Base-by-base conservation (phyloP, 2,888 invertebrate genomes). In the Nymphalis c-album region DNA sequence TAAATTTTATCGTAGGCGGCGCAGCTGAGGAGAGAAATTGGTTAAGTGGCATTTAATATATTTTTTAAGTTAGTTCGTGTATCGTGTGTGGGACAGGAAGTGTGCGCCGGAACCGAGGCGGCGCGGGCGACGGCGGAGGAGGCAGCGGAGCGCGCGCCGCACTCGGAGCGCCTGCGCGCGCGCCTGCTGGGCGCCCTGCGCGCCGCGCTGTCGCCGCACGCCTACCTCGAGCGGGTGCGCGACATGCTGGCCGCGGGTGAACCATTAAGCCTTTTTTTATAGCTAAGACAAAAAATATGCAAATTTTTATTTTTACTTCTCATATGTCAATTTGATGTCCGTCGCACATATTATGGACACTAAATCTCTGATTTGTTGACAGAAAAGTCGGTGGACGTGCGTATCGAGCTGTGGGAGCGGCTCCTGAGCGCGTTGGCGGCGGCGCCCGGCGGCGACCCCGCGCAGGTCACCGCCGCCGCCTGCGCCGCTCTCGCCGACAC, bases 331-430 rank as follows among this genome's bases (percentile, higher is more conserved):
- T 40, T 10, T 40, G 35, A 2, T 10, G 35, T 35, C 10, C 35
- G 35, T 10, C 26, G 22, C 22, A n/a, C n/a, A n/a, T n/a, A n/a
- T n/a, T n/a, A n/a, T n/a, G n/a, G n/a, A n/a, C 22, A 22, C 22
- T 22, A 22, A 22, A 22, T 22, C 22, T 1, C 4, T 13, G 13
- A 4, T 10, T 40, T 10, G 4, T 40, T 4, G 2, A n/a, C n/a
- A 65, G 65, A 65, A 35, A 53, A 35, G 20, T 31, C 35, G 16
- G n/a, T 13, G 17, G 26, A 17, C n/a, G 26, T 55, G 20, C 65
- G 65, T 47, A 70, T 76, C 67, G 80, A 77, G 76, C 74, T 81
- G 73, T 86, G 85, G 85, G 74, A 77, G 78, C 80, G 79, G 62
- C 76, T 83, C 76, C 65, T 86, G 76, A 53, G 57, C 61, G 76